phyloP scores from a whole-genome alignment of 2,797 vertebrate genomes.

The Bucorvus abyssinicus region DNA sequence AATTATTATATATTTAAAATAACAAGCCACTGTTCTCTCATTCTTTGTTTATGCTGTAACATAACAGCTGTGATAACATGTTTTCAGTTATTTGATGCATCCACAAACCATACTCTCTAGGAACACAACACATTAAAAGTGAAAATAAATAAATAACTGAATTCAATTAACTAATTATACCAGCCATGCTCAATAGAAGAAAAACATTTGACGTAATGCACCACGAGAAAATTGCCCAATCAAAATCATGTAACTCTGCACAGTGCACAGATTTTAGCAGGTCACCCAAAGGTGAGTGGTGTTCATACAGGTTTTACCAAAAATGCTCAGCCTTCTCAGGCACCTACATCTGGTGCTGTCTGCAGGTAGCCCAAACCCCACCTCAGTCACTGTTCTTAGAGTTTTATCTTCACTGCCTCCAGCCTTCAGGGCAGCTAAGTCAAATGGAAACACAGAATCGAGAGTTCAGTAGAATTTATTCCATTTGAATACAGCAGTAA shows the following conservation, averaged over 20 bases:
- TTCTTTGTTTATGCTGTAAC: slow-evolving; percentile 27
- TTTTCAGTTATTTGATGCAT: slow-evolving; percentile 35
- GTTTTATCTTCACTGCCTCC: not conserved
- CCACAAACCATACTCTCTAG: slow-evolving; percentile 16
- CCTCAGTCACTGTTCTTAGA: not conserved
- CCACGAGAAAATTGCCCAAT: not conserved
- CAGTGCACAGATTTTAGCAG: not conserved
- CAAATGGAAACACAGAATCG: not conserved
- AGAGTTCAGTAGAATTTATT: not conserved
- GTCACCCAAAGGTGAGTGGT: not conserved
- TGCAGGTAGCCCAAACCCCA: not conserved
- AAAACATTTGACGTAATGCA: not conserved
- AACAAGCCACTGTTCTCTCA: not conserved
- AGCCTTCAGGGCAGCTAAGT: not conserved
- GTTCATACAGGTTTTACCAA: not conserved
- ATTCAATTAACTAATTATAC: slow-evolving; percentile 6
- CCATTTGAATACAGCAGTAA: not conserved
- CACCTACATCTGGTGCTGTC: not conserved
- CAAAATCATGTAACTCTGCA: not conserved
- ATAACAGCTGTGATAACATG: slow-evolving; percentile 40
- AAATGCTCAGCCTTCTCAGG: not conserved
- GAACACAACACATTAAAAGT: slow-evolving; percentile 44
- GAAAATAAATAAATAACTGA: slow-evolving; percentile 36
- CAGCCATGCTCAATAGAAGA: not conserved
- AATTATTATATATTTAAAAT: slow-evolving; percentile 4